Evolutionary conservation across 2,113 vertebrate species (phyloP), one percentile per base, ranked within the genome.

Genomic region (Megaceryle maxima): DNA sequence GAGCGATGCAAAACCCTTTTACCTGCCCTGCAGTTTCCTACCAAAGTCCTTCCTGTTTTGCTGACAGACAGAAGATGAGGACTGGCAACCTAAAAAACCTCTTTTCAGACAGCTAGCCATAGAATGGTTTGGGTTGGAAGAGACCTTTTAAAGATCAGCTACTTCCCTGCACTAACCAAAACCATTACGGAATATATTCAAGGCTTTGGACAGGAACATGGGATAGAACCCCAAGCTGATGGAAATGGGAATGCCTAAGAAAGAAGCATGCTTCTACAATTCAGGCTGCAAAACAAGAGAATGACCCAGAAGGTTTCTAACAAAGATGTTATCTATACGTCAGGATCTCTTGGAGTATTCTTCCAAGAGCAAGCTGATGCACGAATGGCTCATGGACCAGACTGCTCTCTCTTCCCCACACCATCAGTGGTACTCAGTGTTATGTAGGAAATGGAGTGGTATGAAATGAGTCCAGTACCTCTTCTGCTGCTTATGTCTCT

Each of bases 41-140:
- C 93, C 63, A 85, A 93, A 77, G 75, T 83, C 74, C 25, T 69
- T 48, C n/a, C 25, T 44, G 72, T 80, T 78, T 69, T 69, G 57
- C 29, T 55, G 64, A 83, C 26, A 86, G 62, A 85, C 85, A 19
- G 33, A 37, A 87, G 93, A 96, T 69, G 48, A 74, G 75, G 51
- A 92, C 2, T 39, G 55, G 66, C 35, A 94, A 93, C 22, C 70
- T 43, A 59, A 89, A 96, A 26, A 88, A 72, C 6, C 55, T 63
- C 87, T 91, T 90, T 78, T 55, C 82, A 77, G 46, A 59, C 43
- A 76, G 14, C 16, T 33, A 67, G 14, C 31, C 31, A 20, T 2
- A 51, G 39, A 48, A 59, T 8, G 11, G 31, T 16, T 62, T 68
- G 19, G 31, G 31, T 16, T 81, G n/a, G 33, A 88, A 88, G 13